Percentiles rank a stretch among this genome's conserved stretches.
phyloP scores from a whole-genome alignment of 1,140 invertebrate genomes.

The Diuraphis noxia region DNA sequence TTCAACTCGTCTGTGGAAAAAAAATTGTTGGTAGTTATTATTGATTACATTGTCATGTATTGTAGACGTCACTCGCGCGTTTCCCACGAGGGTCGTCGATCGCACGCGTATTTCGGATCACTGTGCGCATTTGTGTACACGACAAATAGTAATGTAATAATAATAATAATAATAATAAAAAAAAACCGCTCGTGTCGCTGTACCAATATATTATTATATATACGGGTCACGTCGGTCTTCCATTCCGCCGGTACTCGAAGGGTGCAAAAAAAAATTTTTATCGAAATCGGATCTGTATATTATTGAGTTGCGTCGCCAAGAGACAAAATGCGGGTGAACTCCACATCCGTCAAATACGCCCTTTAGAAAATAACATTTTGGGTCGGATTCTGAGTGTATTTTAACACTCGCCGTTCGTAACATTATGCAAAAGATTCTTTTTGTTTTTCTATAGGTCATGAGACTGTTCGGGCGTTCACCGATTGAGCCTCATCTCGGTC shows the following conservation, averaged over 20 bases:
- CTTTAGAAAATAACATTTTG: not conserved
- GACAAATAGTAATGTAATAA: not conserved
- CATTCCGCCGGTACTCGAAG: not conserved
- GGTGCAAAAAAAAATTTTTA: not conserved
- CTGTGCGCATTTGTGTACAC: not conserved
- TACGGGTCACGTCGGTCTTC: not conserved
- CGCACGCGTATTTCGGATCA: not conserved
- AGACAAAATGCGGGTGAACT: not conserved
- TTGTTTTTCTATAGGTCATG: too few species aligned
- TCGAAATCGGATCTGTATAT: not conserved
- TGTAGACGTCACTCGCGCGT: not conserved
- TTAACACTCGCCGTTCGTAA: not conserved
- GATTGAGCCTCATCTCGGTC: too few species aligned
- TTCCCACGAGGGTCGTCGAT: not conserved
- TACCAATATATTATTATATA: slow-evolving; percentile 1
- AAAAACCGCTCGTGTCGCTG: not conserved
- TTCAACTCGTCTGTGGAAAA: not conserved
- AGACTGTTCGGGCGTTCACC: too few species aligned
- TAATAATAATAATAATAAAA: not conserved
- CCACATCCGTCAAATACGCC: not conserved
- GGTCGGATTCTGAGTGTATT: not conserved
- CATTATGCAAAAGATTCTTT: too few species aligned
- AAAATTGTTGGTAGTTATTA: not conserved
- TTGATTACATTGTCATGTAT: not conserved
- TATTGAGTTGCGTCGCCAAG: not conserved